Base-by-base conservation (phyloP, 2,797 vertebrate genomes). In the Zenarchopterus dispar region DNA sequence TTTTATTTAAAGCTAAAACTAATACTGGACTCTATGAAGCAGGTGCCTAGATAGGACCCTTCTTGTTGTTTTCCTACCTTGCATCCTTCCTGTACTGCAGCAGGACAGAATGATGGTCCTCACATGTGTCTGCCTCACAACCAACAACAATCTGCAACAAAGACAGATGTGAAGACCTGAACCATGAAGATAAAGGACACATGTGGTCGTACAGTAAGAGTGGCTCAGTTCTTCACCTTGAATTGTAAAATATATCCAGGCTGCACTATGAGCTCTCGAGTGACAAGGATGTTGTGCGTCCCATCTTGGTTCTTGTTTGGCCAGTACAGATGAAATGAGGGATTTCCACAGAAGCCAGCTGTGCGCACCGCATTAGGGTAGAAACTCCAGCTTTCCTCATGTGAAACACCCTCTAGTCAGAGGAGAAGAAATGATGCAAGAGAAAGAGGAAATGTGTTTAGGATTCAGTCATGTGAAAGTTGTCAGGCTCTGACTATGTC, bases 321-420 rank as follows among this genome's bases (percentile, higher is more conserved):
- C 98, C 98, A 99, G 84, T 98, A 99, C 60, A 99, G 93, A 75
- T 99, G 97, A 86, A 99, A 99, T 15, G 97, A 98, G 3, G 98
- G 98, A 84, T 99, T 99, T 67, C 97, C 97, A 84, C 97, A 99
- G 92, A 99, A 99, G 41, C 98, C 98, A n/a, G 97, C 97, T 13
- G 97, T 98, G 62, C 97, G 95, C 33, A 98, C 97, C 17, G 96
- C 98, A 52, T 99, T 99, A 23, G 97, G 98, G 75, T 99, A 98
- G 91, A 99, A 99, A 74, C 96, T 99, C 98, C 98, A 99, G 85
- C 96, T 97, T 91, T 98, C 97, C 91, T 99, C 98, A 49, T 99
- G 97, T 66, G 96, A 97, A 62, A 92, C 89, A 2, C 96, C 96
- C 93, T 99, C 97, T 98, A 83, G 41, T 28, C 4, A 67, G 63